Percentiles rank a stretch among this genome's conserved stretches.
These are phyloP conservation scores for Rhinogobius similis DNA, from an alignment of 2,113 vertebrate species.

Conservation along the genomic window DNA sequence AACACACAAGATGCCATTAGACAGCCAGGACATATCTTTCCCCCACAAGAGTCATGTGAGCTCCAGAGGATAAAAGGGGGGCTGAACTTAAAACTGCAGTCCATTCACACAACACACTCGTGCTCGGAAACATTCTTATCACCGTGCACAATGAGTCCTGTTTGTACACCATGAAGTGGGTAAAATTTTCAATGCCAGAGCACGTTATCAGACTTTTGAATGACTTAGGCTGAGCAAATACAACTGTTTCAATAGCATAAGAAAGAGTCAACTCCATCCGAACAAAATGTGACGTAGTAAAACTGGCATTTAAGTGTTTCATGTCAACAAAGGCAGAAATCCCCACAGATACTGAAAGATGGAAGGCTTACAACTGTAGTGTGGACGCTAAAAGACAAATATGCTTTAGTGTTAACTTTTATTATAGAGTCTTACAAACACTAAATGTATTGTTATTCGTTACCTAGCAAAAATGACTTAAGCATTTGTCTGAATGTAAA, in stretches of 20 bases:
- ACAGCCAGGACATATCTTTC: not conserved
- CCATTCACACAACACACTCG: not conserved
- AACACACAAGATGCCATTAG: not conserved
- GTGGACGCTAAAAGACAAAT: not conserved
- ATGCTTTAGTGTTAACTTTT: not conserved
- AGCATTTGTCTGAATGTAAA: not conserved
- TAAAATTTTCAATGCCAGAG: not conserved
- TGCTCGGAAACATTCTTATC: not conserved
- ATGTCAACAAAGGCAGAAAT: not conserved
- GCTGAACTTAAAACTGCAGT: conserved; percentile 1
- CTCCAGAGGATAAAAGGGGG: not conserved
- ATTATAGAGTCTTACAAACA: not conserved
- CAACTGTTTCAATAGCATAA: not conserved
- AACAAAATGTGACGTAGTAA: not conserved
- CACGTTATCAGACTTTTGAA: not conserved
- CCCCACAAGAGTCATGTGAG: not conserved
- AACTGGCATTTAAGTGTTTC: not conserved
- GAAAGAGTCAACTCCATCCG: not conserved
- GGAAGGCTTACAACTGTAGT: not conserved
- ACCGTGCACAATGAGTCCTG: not conserved
- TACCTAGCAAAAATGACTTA: not conserved
- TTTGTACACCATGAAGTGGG: not conserved
- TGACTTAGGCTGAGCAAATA: not conserved
- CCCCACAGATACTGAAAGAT: not conserved
- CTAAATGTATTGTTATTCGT: too few relatives aligned